These are phyloP conservation scores for Neosalanx taihuensis DNA, from an alignment of 2,797 vertebrate genomes.

Conservation along the genomic window DNA sequence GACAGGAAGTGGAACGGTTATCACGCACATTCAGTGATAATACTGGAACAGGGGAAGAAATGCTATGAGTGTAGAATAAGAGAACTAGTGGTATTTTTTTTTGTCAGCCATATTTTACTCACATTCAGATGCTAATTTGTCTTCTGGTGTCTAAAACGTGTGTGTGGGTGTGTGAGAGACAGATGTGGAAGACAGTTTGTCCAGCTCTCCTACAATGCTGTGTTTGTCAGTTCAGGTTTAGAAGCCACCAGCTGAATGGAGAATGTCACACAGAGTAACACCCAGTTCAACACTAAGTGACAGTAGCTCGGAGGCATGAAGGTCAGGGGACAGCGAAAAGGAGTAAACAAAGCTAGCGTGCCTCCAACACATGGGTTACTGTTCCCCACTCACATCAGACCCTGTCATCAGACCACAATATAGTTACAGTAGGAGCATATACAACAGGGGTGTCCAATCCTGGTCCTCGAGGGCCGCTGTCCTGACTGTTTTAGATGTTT, in stretches of 20 bases:
- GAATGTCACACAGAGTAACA: neutral
- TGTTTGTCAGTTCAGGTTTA: neutral
- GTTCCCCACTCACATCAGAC: neutral
- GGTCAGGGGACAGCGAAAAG: no score
- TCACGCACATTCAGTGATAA: neutral
- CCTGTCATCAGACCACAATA: neutral
- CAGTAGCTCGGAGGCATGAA: no score
- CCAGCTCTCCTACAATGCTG: neutral
- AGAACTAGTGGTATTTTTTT: conserved; percentile 24
- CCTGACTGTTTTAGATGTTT: no score
- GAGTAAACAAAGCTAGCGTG: no score
- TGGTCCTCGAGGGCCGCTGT: no score
- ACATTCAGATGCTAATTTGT: neutral
- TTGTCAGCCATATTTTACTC: neutral
- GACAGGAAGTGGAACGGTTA: conserved; percentile 36
- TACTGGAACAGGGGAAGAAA: no score
- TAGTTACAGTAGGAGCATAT: no score
- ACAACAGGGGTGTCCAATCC: no score
- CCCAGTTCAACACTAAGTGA: no score
- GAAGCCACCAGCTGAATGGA: neutral
- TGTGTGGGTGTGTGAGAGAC: no score
- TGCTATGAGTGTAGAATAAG: conserved; percentile 34
- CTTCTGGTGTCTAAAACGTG: neutral
- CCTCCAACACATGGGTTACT: no score
- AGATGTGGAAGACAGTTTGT: no score